Conservation (phyloP, 2,113 vertebrate species). For the Alexandromys fortis region DNA sequence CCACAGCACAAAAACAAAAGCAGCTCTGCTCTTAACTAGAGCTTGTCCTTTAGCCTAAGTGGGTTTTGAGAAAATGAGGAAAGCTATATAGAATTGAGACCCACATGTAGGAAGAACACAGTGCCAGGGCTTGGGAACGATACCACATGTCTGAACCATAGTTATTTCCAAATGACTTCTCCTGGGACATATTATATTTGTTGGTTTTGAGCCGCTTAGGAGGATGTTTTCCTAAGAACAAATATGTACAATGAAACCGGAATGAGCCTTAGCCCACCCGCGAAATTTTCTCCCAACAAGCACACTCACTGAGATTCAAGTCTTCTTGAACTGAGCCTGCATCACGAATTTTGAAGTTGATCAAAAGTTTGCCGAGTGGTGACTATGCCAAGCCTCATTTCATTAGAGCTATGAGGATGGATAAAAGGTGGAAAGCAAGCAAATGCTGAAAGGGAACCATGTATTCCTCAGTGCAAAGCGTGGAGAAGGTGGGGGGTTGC, state of each 20-base stretch:
- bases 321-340: neutral
- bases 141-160: slow-evolving; percentile 25
- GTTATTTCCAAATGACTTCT: slow-evolving; percentile 15
- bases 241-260: slow-evolving; percentile 20
- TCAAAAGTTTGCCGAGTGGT: neutral
- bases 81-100: slow-evolving; percentile 11
- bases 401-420: neutral
- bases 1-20: neutral
- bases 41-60: slow-evolving; percentile 33
- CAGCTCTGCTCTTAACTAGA: neutral
- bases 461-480: neutral
- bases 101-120: neutral
- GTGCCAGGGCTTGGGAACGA: neutral
- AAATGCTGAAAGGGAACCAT: neutral
- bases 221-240: slow-evolving; percentile 56
- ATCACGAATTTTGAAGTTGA: neutral
- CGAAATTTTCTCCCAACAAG: slow-evolving; percentile 34
- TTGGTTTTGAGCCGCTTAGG: slow-evolving; percentile 36
- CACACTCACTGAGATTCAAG: neutral
- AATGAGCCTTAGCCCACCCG: slow-evolving; percentile 11
- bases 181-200: slow-evolving; percentile 22
- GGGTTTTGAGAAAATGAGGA: slow-evolving; percentile 39
- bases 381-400: neutral
- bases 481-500: rapidly evolving
- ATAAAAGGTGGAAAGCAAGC: neutral